These are phyloP conservation scores for Characodon lateralis DNA, from an alignment of 2,797 vertebrate species.

Conservation along the genomic window DNA sequence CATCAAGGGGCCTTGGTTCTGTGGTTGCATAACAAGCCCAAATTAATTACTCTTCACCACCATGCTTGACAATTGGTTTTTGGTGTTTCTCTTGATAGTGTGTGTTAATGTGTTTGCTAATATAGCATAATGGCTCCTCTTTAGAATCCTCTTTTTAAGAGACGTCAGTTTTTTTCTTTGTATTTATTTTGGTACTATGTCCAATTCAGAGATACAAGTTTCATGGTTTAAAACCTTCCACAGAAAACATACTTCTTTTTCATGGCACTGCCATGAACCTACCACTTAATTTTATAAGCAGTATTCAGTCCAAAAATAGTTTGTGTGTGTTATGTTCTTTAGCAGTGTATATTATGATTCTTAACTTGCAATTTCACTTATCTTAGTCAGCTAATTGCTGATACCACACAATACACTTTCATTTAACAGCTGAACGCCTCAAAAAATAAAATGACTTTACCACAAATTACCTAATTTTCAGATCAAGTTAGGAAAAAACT, in stretches of 20 bases:
- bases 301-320: background rate
- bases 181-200: no score
- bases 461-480: background rate
- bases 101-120: no score
- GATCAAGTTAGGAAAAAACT: background rate
- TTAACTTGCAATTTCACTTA: background rate
- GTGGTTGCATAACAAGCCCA: background rate
- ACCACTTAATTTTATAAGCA: no score
- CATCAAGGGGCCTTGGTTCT: background rate
- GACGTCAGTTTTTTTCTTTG: no score
- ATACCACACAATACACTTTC: background rate
- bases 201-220: background rate
- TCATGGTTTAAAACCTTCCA: background rate
- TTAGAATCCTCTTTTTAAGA: background rate
- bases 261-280: no score
- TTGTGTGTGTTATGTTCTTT: background rate
- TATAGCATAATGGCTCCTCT: background rate
- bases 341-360: background rate
- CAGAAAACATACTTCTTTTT: background rate
- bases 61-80: background rate
- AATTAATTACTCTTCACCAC: background rate
- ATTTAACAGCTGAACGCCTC: background rate
- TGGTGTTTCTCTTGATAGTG: background rate
- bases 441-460: background rate
- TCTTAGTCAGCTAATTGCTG: background rate